Evolutionary conservation across 2,113 vertebrate species (phyloP).

Genomic region (Corythoichthys intestinalis): DNA sequence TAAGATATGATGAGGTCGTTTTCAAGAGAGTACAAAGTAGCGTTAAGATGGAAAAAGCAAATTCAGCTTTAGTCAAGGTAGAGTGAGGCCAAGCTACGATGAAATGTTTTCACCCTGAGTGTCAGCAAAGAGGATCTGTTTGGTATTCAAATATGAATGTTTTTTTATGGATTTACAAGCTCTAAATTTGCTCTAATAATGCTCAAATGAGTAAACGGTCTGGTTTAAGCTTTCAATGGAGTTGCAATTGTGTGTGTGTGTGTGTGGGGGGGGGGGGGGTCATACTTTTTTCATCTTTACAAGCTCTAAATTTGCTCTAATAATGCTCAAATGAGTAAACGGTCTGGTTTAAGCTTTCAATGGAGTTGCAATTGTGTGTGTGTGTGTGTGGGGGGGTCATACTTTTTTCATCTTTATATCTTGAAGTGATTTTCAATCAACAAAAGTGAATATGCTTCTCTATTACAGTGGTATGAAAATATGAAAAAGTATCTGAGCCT

Average conservation of each 20-base stretch:
- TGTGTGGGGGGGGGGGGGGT: no score
- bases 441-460: neutral
- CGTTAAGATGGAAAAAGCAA: conserved; percentile 70
- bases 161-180: conserved; percentile 56
- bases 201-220: neutral
- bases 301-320: conserved; percentile 47
- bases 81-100: conserved; percentile 57
- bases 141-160: conserved; percentile 71
- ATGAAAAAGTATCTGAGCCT: neutral
- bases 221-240: no score
- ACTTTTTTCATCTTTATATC: neutral
- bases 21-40: conserved; percentile 71
- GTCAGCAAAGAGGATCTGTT: conserved; percentile 41
- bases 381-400: no score
- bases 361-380: no score
- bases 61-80: conserved; percentile 72
- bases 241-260: no score
- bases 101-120: conserved; percentile 60
- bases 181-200: conserved; percentile 41
- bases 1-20: conserved; percentile 75
- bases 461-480: neutral
- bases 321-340: conserved; percentile 3
- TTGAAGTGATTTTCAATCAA: neutral
- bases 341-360: no score
- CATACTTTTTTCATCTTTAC: conserved; percentile 35